Base-by-base conservation (phyloP, 1,140 invertebrate species). In the Harlomillsia oculata region DNA sequence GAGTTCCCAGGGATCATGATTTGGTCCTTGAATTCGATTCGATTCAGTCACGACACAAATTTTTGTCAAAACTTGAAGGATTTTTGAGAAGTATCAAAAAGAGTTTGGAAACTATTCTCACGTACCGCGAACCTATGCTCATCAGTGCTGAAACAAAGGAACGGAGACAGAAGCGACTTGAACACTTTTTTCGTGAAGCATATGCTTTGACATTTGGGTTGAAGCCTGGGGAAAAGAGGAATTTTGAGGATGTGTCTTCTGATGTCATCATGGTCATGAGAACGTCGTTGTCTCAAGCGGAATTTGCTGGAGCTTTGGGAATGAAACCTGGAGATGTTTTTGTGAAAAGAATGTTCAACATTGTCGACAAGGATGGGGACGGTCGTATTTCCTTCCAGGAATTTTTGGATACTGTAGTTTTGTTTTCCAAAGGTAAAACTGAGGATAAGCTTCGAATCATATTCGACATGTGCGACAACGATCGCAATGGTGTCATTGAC, bases 381-480 rank as follows among this genome's bases (percentile, higher is more conserved):
- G 91, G 93, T 1, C 78, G 89, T 65, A 97, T 99, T 66, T 95
- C 90, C 9, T 99, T 98, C 70, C 89, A 96, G 73, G 94, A 99
- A 75, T 98, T 99, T 71, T 74, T 99, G 18, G 90, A 97, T 67
- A 96, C 94, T 0, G 91, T 97, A 2, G 84, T 96, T 0, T 74
- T 97, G 2, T 91, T 91, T 67, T 86, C 87, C 3, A 76, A 85
- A 41, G 94, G 94, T 0, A 88, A 89, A 66, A 92, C 90, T 4
- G 92, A 97, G 65, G 93, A 98, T 66, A 99, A 98, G 70, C 72
- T 98, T 13, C 78, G 94, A 14, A 93, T 97, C 25, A 89, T 99
- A 54, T 99, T 98, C 68, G 89, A 97, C 68, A 98, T 99, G 96
- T 99, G 95, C 69, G 95, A 98, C 69, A 88, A 93, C 63, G 91